Conservation (phyloP, 2,113 vertebrate species). For the Acanthochromis polyacanthus region DNA sequence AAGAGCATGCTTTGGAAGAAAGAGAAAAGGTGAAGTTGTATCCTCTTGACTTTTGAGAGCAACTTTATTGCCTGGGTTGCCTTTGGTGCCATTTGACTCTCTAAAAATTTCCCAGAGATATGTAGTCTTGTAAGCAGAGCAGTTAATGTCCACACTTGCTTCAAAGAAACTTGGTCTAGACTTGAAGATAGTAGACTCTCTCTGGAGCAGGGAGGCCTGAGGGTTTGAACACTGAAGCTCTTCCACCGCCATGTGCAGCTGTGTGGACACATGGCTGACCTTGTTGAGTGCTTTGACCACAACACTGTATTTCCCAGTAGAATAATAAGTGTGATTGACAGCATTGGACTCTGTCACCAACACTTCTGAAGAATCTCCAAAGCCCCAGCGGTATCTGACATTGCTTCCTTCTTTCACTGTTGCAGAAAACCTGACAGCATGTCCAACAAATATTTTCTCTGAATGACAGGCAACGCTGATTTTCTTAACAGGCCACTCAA, state of each 20-base stretch:
- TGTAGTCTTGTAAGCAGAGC: conserved; percentile 78
- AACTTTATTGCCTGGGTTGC: conserved; percentile 27
- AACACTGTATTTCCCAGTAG: conserved; percentile 68
- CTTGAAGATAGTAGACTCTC: conserved; percentile 62
- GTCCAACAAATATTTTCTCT: conserved; percentile 69
- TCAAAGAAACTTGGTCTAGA: conserved; percentile 82
- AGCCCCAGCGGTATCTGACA: conserved; percentile 80
- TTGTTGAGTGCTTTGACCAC: conserved; percentile 77
- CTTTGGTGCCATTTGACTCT: conserved; percentile 49
- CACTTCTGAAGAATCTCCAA: conserved; percentile 70
- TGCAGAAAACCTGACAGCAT: conserved; percentile 68
- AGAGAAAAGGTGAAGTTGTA: conserved; percentile 69
- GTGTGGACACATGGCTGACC: conserved; percentile 72
- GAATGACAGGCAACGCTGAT: conserved; percentile 64
- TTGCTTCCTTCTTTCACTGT: conserved; percentile 66
- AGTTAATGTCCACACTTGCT: conserved; percentile 80
- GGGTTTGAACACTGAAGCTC: conserved; percentile 76
- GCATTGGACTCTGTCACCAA: conserved; percentile 39
- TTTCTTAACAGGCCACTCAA: conserved; percentile 77
- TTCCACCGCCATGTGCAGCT: conserved; percentile 67
- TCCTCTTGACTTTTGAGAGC: conserved; percentile 46
- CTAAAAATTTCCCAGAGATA: conserved; percentile 83
- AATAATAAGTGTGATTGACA: conserved; percentile 71
- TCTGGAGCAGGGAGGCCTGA: conserved; percentile 67
- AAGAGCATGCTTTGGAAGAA: conserved; percentile 76